These are phyloP conservation scores for Piprites chloris DNA, from an alignment of 2,113 vertebrate genomes.

Conservation along the genomic window DNA sequence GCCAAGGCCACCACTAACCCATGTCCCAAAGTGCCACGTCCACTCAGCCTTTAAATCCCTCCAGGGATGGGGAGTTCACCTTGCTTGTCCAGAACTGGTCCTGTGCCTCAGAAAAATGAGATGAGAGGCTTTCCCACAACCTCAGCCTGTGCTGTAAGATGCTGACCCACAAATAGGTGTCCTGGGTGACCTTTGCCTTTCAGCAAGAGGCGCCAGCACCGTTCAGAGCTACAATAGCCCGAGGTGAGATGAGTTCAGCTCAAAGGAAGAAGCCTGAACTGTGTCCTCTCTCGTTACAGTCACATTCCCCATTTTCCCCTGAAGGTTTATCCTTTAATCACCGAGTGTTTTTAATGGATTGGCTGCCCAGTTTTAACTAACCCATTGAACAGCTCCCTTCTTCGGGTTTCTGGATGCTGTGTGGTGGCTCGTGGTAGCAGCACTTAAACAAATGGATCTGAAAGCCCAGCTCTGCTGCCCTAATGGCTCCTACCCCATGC, in stretches of 20 bases:
- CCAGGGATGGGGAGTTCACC: background rate
- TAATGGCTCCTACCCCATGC: background rate
- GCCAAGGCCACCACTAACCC: background rate
- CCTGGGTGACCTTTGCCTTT: background rate
- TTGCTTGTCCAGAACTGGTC: background rate
- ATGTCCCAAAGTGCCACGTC: background rate
- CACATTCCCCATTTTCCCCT: background rate
- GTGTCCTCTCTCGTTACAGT: background rate
- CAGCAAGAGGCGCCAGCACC: background rate
- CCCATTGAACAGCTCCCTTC: background rate
- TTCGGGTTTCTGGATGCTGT: background rate
- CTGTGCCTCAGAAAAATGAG: background rate
- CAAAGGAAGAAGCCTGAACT: background rate
- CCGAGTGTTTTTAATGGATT: background rate
- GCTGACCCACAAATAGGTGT: background rate
- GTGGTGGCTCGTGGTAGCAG: background rate
- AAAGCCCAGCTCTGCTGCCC: background rate
- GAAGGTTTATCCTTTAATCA: background rate
- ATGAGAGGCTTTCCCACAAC: background rate
- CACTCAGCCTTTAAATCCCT: background rate
- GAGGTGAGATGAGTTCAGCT: background rate
- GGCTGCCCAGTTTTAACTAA: background rate
- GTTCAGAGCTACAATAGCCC: background rate
- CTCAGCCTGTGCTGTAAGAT: background rate
- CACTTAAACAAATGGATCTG: slow-evolving; percentile 47